A percentile compares a stretch with the other conserved stretches of the same genome.
These are phyloP conservation scores for Mastigias papua DNA, from an alignment of 30 jellyfish, hydroid and myxozoan genomes.

Conservation along the genomic window DNA sequence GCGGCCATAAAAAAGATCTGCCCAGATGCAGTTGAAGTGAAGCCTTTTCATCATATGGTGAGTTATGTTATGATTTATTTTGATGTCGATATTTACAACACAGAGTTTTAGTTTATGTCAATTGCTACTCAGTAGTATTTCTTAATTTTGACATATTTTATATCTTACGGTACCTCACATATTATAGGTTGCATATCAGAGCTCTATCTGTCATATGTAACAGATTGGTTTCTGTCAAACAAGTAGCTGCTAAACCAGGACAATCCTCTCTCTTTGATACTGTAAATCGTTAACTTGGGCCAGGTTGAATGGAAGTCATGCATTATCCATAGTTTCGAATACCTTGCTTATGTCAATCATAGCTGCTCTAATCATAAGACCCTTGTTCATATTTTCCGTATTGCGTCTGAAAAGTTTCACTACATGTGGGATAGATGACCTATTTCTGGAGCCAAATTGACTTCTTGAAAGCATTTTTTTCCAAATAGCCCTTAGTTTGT, in stretches of 20 bases:
- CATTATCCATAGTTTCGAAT: slow-evolving; percentile 49
- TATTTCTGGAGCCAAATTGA: slow-evolving; percentile 45
- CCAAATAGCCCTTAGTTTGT: slow-evolving; percentile 25
- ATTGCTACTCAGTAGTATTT: too few relatives aligned
- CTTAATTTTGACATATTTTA: too few relatives aligned
- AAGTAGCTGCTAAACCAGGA: slow-evolving; percentile 60
- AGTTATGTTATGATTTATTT: too few relatives aligned
- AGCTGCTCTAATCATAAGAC: slow-evolving; percentile 49
- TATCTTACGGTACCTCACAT: slow-evolving; percentile 74
- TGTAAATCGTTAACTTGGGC: slow-evolving; percentile 43
- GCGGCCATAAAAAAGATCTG: slow-evolving; percentile 43
- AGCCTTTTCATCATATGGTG: slow-evolving; percentile 54
- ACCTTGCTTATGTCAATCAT: slow-evolving; percentile 52
- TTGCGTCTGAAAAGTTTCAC: slow-evolving; percentile 37
- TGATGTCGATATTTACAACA: too few relatives aligned
- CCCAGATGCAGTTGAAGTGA: slow-evolving; percentile 48
- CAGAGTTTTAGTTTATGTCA: too few relatives aligned
- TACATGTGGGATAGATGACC: slow-evolving; percentile 44
- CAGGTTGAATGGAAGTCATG: slow-evolving; percentile 56
- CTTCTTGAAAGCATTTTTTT: slow-evolving; percentile 45
- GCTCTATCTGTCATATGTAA: slow-evolving; percentile 19
- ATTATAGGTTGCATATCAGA: slow-evolving; percentile 21
- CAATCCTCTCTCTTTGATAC: slow-evolving; percentile 47
- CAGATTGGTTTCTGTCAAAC: slow-evolving; percentile 60
- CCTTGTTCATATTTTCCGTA: slow-evolving; percentile 41